Conservation (phyloP, 2,888 invertebrate species). For the Sturmia bella region DNA sequence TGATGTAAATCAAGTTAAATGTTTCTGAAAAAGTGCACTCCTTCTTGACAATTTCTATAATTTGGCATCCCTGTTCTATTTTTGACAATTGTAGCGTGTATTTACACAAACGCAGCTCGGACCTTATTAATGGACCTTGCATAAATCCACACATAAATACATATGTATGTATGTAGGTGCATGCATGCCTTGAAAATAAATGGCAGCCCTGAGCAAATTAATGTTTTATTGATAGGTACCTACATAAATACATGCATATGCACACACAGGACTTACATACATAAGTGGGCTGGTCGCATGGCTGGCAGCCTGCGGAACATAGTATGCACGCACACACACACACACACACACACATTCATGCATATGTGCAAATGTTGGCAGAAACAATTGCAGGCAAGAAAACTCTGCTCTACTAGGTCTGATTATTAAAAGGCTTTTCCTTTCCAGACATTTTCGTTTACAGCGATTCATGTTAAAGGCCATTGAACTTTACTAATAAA, state of each 20-base stretch:
- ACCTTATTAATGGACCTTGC: no score
- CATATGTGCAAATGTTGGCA: background rate
- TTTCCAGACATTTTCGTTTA: slow-evolving; percentile 43
- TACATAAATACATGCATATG: background rate
- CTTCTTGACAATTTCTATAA: no score
- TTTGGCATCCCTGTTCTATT: no score
- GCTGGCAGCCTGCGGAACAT: no score
- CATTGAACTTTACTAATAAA: slow-evolving; percentile 58
- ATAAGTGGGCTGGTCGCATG: no score
- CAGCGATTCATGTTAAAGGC: slow-evolving; percentile 49
- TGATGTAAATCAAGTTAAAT: no score
- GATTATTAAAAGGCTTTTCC: slow-evolving; percentile 57
- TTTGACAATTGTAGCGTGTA: no score
- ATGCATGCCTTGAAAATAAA: background rate
- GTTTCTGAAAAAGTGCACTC: no score
- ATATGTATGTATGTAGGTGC: background rate
- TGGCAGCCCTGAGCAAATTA: no score
- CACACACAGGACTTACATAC: background rate
- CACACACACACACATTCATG: background rate
- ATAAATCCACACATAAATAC: background rate
- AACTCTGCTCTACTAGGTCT: slow-evolving; percentile 27
- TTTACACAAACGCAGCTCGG: no score
- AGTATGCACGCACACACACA: background rate
- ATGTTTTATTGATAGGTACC: background rate
- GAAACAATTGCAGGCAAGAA: background rate